A percentile compares a stretch with the other conserved stretches of the same genome.
phyloP scores from a whole-genome alignment of 2,113 vertebrate species.

The Cygnus buccinator region DNA sequence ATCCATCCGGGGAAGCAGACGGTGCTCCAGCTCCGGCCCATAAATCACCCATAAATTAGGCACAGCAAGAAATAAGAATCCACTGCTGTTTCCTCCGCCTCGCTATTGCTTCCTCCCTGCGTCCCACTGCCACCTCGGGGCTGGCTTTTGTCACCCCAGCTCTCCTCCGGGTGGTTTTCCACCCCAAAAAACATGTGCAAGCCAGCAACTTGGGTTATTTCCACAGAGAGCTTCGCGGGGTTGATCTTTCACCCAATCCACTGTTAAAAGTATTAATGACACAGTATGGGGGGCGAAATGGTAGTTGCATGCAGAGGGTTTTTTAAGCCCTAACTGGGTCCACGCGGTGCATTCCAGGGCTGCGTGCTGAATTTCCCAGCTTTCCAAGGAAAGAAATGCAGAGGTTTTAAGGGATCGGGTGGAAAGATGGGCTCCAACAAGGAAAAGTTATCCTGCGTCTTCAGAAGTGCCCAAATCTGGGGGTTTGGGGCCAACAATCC shows the following conservation, averaged over 20 bases:
- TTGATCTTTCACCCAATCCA: too few species aligned
- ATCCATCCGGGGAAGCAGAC: not conserved
- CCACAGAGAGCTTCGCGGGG: not conserved
- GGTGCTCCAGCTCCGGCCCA: not conserved
- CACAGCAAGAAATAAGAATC: not conserved
- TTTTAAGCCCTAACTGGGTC: not conserved
- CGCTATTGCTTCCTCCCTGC: not conserved
- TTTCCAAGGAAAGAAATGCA: not conserved
- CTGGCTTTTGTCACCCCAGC: not conserved
- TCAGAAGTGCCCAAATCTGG: not conserved
- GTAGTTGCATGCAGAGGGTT: not conserved
- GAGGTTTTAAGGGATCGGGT: rapidly evolving
- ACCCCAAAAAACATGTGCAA: not conserved
- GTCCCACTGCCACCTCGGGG: not conserved
- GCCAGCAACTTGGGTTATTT: not conserved
- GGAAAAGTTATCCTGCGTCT: not conserved
- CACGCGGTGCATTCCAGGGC: rapidly evolving
- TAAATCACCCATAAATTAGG: not conserved
- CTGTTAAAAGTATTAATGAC: not conserved
- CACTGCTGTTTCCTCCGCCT: not conserved
- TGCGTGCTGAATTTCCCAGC: not conserved
- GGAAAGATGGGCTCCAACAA: rapidly evolving
- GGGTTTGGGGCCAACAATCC: not conserved
- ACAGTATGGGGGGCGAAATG: not conserved
- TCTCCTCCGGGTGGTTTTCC: not conserved